phyloP scores from a whole-genome alignment of 2,888 invertebrate species.

The Pachymerium ferrugineum region DNA sequence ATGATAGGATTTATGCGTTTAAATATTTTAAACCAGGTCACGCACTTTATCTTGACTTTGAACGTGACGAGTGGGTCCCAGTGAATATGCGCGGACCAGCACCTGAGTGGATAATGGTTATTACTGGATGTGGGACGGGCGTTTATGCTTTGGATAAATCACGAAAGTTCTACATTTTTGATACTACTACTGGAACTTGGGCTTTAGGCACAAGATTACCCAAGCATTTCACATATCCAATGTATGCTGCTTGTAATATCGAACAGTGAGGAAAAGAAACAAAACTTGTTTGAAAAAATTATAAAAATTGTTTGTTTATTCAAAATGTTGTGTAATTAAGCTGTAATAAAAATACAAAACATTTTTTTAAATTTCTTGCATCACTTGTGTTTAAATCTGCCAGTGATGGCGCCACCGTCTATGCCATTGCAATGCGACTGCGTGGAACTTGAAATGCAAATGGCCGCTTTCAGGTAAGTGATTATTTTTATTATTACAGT shows the following conservation, averaged over 20 bases:
- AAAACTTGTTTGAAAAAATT: too few species aligned
- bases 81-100: background rate
- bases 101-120: background rate
- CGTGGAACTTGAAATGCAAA: too few species aligned
- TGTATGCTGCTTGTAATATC: constrained; percentile 11
- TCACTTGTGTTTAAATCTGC: too few species aligned
- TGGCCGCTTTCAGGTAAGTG: too few species aligned
- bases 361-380: too few species aligned
- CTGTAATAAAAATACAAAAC: too few species aligned
- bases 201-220: background rate
- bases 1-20: background rate
- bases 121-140: background rate
- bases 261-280: too few species aligned
- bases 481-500: too few species aligned
- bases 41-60: background rate
- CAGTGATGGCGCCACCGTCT: too few species aligned
- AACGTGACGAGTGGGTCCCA: background rate
- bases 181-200: background rate
- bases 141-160: background rate
- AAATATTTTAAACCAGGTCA: background rate
- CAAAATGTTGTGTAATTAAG: too few species aligned
- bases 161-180: constrained; percentile 17
- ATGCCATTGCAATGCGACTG: too few species aligned
- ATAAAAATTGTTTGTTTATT: too few species aligned
- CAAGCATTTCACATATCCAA: background rate